Base-by-base conservation (phyloP, 2,888 invertebrate genomes). In the Ligdia adustata region DNA sequence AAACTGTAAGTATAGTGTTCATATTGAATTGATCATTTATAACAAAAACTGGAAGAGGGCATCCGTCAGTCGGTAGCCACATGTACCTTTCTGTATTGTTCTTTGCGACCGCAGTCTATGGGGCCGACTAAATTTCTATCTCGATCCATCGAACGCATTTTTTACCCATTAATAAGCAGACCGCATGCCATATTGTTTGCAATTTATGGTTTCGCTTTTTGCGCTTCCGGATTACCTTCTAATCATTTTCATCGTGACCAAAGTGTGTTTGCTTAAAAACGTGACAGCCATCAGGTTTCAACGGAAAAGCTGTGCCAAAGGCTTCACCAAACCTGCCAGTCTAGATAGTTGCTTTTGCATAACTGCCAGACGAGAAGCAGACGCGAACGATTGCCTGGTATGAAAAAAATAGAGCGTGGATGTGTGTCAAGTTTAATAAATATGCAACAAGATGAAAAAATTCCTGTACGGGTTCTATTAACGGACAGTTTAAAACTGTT, bases 51-150 rank as follows among this genome's bases (percentile, higher is more conserved):
- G 50, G 41, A 48, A 63, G 57, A 69, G 65, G 64, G 67, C 65
- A 70, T 75, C n/a, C 73, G 79, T 68, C 87, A 78, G 82, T 79
- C 87, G 84, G 84, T 85, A 79, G 88, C 89, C 88, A 87, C 85
- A 88, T 90, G 89, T 84, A 65, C 66, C n/a, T n/a, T n/a, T 60
- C 70, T 66, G 72, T 69, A 84, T 84, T 86, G 83, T 88, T 82
- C 77, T 62, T 58, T 75, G 77, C 82, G 85, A 83, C 86, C 87
- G 70, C 82, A 76, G 70, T 62, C 69, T 66, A 67, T 67, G 70
- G 71, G 72, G 66, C 69, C 69, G 60, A 65, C 69, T 70, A 65
- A 66, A 69, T 69, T 72, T 77, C 79, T 72, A 77, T 79, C 75
- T 72, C 75, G 74, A 83, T 82, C 66, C 77, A 81, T 80, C 71